Conservation (phyloP, 2,113 vertebrate species). For the Pica pica region DNA sequence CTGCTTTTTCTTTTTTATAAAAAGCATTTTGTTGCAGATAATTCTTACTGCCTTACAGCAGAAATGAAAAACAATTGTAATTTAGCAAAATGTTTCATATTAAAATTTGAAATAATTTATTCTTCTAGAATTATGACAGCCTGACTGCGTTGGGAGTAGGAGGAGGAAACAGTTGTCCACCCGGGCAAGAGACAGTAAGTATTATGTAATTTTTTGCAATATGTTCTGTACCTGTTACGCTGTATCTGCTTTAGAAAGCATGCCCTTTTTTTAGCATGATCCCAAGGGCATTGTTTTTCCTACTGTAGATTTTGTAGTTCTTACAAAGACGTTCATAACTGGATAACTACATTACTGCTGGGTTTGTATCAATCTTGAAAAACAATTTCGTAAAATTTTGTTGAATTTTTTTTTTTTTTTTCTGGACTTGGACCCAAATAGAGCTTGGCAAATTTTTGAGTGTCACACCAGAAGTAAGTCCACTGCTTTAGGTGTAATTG, state of each 20-base stretch:
- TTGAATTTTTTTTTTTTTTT: not conserved
- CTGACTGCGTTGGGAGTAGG: slow-evolving; percentile 30
- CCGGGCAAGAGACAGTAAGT: slow-evolving; percentile 76
- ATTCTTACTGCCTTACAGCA: not conserved
- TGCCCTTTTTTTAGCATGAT: not conserved
- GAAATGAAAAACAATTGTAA: not conserved
- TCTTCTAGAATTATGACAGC: slow-evolving; percentile 60
- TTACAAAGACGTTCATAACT: not conserved
- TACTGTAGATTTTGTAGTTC: not conserved
- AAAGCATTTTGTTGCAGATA: not conserved
- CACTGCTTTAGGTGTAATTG: not conserved
- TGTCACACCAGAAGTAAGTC: not conserved
- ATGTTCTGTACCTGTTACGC: not conserved
- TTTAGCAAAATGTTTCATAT: not conserved
- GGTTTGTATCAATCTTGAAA: not conserved
- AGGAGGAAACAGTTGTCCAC: slow-evolving; percentile 53
- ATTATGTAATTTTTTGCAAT: not conserved
- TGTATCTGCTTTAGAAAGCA: not conserved
- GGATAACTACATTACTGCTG: not conserved
- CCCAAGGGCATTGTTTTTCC: not conserved
- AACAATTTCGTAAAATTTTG: not conserved
- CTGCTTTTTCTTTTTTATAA: not conserved
- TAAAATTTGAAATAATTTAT: not conserved
- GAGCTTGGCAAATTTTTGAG: not conserved
- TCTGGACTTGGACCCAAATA: not conserved